Base-by-base conservation (phyloP, 2,888 invertebrate species). In the Dascillus cervinus region DNA sequence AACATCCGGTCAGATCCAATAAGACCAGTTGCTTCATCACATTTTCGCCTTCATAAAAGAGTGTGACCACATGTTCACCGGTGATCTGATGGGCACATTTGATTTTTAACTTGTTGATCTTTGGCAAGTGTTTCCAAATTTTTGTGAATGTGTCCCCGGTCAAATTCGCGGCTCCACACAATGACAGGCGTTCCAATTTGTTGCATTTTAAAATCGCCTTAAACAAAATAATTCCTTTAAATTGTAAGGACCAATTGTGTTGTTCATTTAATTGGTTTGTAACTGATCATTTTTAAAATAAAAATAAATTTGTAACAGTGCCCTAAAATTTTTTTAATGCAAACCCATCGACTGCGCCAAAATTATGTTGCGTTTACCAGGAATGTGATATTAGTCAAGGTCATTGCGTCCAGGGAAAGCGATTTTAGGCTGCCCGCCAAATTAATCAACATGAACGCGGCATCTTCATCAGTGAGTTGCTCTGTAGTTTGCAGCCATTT, bases 1-100 rank as follows among this genome's bases (percentile, higher is more conserved):
- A 46, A 28, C 52, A 53, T 15, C 46, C 48, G 9, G 47, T 42
- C 11, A 55, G 46, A 39, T 55, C 50, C 15, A 55, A 34, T 4
- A 29, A 26, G 10, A 22, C 29, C 15, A 54, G 27, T 23, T 51
- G 38, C 19, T 35, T 8, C 34, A 52, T 46, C 12, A 39, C 33
- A 9, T 28, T 8, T 21, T 25, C 26, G 3, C 46, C 46, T 8
- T 27, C 17, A n/a, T 13, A 32, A 27, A 49, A 47, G 6, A 54
- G 19, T 6, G 39, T 22, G 1, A 29, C 22, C 8, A 52, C 26
- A 29, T 47, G 32, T 10, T 29, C 19, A 2, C 46, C 46, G 15
- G 36, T 39, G 17, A 55, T 46, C 28, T 46, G 47, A 25, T 43
- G 43, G 11, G 48, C 48, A 28, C 50, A 43, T 13, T 39, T 42